Evolutionary conservation across 1,140 invertebrate genomes (phyloP).

Genomic region (Cydia pomonella): DNA sequence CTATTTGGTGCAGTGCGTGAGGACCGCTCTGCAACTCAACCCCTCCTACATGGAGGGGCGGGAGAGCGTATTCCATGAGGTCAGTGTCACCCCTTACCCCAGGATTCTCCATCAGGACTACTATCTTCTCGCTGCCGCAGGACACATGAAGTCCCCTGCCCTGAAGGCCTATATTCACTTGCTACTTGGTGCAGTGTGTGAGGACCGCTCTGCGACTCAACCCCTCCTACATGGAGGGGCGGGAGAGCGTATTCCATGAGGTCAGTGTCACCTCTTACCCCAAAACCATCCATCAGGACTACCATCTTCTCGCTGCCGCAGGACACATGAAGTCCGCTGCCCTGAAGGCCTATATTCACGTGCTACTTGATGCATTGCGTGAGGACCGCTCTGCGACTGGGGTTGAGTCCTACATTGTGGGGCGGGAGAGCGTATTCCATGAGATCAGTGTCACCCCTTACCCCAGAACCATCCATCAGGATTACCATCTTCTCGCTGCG

Average conservation of each 20-base stretch:
- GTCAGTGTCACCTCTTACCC: slow-evolving; percentile 39
- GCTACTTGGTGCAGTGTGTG: slow-evolving; percentile 65
- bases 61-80: slow-evolving; percentile 59
- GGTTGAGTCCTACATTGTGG: slow-evolving; percentile 34
- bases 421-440: slow-evolving; percentile 50
- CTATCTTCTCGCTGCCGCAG: no score
- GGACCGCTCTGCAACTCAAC: slow-evolving; percentile 39
- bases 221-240: slow-evolving; percentile 31
- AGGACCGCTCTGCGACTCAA: slow-evolving; percentile 40
- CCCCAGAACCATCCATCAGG: no score
- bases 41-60: slow-evolving; percentile 33
- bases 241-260: slow-evolving; percentile 57
- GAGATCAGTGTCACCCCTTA: slow-evolving; percentile 47
- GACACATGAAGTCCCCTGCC: no score
- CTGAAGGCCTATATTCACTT: slow-evolving; percentile 52
- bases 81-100: slow-evolving; percentile 35
- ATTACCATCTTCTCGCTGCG: no score
- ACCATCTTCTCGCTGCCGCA: no score
- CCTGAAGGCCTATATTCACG: slow-evolving; percentile 52
- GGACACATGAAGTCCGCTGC: slow-evolving; percentile 35
- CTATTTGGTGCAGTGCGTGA: slow-evolving; percentile 63
- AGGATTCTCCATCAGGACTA: no score
- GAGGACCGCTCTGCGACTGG: slow-evolving; percentile 39
- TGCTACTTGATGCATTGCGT: slow-evolving; percentile 66
- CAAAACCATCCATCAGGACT: no score